Conservation (phyloP, 2,113 vertebrate species). For the Oncorhynchus kisutch region DNA sequence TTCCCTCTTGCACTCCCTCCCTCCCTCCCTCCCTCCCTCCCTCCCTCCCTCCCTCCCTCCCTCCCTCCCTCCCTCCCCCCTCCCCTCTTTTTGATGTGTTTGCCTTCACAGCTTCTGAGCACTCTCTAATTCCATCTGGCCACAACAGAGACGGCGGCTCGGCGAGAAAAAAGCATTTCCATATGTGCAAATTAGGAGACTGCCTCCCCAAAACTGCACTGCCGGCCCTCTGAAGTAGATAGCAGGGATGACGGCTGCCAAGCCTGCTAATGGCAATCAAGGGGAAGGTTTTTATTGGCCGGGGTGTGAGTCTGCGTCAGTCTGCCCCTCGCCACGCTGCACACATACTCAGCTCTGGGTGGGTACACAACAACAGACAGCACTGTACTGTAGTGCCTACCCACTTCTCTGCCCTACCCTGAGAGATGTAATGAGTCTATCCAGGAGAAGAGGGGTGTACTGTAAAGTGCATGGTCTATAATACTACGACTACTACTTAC, state of each 20-base stretch:
- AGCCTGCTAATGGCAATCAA: constrained; percentile 85
- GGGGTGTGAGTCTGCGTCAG: constrained; percentile 43
- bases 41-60: not conserved
- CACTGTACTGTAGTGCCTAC: not conserved
- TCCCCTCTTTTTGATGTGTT: constrained; percentile 83
- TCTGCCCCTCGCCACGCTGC: constrained; percentile 19
- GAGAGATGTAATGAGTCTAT: not conserved
- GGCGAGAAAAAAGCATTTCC: constrained; percentile 95
- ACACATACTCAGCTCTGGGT: not conserved
- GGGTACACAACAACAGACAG: not conserved
- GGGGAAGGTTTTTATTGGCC: constrained; percentile 76
- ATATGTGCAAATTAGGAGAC: constrained; percentile 97
- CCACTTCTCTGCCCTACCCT: not conserved
- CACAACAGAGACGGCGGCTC: constrained; percentile 90
- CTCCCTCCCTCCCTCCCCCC: constrained; percentile 19
- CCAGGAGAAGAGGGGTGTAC: not conserved
- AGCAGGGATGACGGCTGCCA: constrained; percentile 74
- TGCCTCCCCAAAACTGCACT: constrained; percentile 82
- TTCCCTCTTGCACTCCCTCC: not conserved
- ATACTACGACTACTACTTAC: not conserved
- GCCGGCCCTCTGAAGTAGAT: constrained; percentile 82
- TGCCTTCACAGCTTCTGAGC: constrained; percentile 94
- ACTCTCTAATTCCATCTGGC: constrained; percentile 98
- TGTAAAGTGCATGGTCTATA: not conserved
- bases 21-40: not conserved